Conservation (phyloP, 2,113 vertebrate genomes). For the Chionis minor region DNA sequence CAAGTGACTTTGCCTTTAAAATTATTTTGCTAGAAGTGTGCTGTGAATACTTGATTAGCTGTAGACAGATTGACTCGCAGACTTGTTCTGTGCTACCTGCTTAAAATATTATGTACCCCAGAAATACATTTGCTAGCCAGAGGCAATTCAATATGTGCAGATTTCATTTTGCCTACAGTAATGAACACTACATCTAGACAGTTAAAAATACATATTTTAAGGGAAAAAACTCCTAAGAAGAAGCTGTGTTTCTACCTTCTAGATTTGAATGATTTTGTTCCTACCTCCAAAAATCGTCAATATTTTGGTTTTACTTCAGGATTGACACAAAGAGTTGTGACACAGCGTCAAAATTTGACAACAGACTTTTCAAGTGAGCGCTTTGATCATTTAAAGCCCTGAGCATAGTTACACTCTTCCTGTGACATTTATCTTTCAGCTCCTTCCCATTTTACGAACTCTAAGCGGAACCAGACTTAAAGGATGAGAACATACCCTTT, state of each 20-base stretch:
- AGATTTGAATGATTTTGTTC: constrained; percentile 26
- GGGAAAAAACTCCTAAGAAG: constrained; percentile 14
- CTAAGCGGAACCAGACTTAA: neutral
- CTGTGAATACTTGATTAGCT: constrained; percentile 54
- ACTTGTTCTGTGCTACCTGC: constrained; percentile 35
- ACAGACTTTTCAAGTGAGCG: neutral
- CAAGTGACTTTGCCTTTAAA: constrained; percentile 27
- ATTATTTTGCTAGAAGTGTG: neutral
- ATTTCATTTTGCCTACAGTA: constrained; percentile 15
- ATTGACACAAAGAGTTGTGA: constrained; percentile 29
- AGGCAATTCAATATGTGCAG: constrained; percentile 55
- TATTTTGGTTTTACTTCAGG: constrained; percentile 23
- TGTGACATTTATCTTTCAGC: neutral
- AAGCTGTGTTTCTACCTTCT: neutral
- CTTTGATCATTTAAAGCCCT: constrained; percentile 39
- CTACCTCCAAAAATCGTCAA: constrained; percentile 1
- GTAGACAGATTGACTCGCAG: constrained; percentile 35
- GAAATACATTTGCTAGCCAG: constrained; percentile 55
- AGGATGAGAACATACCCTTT: neutral
- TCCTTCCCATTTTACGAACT: neutral
- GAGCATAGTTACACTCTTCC: neutral
- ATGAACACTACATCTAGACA: constrained; percentile 24
- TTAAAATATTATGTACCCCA: constrained; percentile 41
- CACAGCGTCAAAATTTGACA: constrained; percentile 26
- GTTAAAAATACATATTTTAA: constrained; percentile 30